Conservation (phyloP, 2,113 vertebrate genomes). For the Pachycephala philippinensis region DNA sequence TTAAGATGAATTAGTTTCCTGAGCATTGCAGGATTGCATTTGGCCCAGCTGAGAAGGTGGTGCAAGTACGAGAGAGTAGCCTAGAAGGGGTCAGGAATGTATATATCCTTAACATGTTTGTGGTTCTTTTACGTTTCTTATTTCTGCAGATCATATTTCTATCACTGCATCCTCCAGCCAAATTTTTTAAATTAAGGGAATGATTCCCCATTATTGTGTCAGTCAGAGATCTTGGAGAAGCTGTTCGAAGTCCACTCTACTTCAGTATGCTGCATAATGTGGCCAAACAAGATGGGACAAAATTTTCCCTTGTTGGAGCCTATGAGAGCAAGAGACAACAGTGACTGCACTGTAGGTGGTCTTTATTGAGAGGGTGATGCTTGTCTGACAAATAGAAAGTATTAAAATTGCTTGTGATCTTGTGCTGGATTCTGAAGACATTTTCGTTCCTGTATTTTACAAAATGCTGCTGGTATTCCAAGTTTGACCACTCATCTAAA, state of each 20-base stretch:
- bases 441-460: not conserved
- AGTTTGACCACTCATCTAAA: rapidly evolving
- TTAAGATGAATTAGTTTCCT: not conserved
- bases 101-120: not conserved
- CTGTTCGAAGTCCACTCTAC: rapidly evolving
- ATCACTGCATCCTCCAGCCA: not conserved
- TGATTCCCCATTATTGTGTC: not conserved
- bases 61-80: not conserved
- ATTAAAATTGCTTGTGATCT: not conserved
- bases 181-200: not conserved
- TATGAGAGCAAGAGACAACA: rapidly evolving
- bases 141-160: not conserved
- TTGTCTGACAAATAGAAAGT: not conserved
- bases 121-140: not conserved
- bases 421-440: not conserved
- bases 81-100: not conserved
- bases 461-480: not conserved
- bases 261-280: not conserved
- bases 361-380: not conserved
- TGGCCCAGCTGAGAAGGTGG: not conserved
- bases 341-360: not conserved
- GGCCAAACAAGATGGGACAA: not conserved
- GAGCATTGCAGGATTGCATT: not conserved
- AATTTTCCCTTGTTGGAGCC: not conserved
- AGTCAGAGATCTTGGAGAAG: not conserved